phyloP scores from a whole-genome alignment of 1,140 invertebrate species.

The Hylaeus volcanicus region DNA sequence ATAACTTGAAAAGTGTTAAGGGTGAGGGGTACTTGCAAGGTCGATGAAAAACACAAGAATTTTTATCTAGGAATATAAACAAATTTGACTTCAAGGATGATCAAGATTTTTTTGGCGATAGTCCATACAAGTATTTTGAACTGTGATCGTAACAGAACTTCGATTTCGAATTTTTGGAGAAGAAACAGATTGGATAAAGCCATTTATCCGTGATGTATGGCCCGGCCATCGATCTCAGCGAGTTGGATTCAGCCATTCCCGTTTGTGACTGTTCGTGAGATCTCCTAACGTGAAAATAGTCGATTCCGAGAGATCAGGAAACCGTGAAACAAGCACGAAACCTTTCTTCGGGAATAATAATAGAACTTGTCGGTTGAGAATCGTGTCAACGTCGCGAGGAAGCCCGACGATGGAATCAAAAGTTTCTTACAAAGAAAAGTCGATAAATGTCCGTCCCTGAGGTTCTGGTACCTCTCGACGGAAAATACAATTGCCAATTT shows the following conservation, averaged over 20 bases:
- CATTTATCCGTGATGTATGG: no score
- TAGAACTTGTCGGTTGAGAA: not conserved
- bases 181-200: no score
- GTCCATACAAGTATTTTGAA: no score
- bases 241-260: not conserved
- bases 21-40: no score
- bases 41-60: no score
- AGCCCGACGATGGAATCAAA: not conserved
- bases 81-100: no score
- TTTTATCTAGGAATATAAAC: no score
- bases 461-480: not conserved
- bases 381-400: not conserved
- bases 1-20: no score
- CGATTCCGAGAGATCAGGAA: not conserved
- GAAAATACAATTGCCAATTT: not conserved
- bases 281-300: not conserved
- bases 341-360: not conserved
- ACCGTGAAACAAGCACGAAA: not conserved
- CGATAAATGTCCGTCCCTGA: not conserved
- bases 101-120: no score
- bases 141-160: no score
- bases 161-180: no score
- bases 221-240: no score
- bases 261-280: not conserved
- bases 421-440: not conserved